phyloP scores from a whole-genome alignment of 2,797 vertebrate species.

The Hypotaenidia philippensis region DNA sequence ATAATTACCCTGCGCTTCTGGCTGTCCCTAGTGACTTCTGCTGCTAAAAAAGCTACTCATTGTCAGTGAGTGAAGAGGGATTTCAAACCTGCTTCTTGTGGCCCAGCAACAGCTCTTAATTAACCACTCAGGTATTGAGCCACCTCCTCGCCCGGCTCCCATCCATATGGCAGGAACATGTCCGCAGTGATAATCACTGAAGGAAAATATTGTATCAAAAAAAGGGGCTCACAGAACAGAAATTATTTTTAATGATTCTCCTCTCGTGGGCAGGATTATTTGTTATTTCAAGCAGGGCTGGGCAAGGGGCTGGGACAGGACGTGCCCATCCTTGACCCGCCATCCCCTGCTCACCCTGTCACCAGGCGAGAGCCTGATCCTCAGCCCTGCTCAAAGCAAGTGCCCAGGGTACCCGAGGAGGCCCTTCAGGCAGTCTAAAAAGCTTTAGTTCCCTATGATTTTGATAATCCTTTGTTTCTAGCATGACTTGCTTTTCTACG shows the following conservation, averaged over 20 bases:
- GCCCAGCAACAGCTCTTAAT: slow-evolving; percentile 98
- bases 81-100: slow-evolving; percentile 94
- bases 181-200: slow-evolving; percentile 90
- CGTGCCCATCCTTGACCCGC: slow-evolving; percentile 81
- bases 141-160: slow-evolving; percentile 89
- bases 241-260: slow-evolving; percentile 98
- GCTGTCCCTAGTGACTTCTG: slow-evolving; percentile 90
- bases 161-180: slow-evolving; percentile 96
- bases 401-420: slow-evolving; percentile 44
- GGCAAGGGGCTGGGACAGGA: slow-evolving; percentile 46
- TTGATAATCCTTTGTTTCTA: slow-evolving; percentile 77
- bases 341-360: slow-evolving; percentile 75
- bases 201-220: slow-evolving; percentile 94
- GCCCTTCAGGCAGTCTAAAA: slow-evolving; percentile 50
- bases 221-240: slow-evolving; percentile 87
- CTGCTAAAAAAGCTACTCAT: slow-evolving; percentile 89
- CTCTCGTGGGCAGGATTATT: slow-evolving; percentile 88
- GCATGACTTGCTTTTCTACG: background rate
- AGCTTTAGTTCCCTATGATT: slow-evolving; percentile 50
- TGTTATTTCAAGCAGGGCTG: slow-evolving; percentile 85
- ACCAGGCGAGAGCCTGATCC: slow-evolving; percentile 69
- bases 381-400: slow-evolving; percentile 48
- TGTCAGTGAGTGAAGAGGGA: slow-evolving; percentile 89
- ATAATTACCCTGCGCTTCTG: slow-evolving; percentile 97
- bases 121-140: slow-evolving; percentile 99